These are phyloP conservation scores for Catharus fuscescens DNA, from an alignment of 2,113 vertebrate genomes.

Conservation along the genomic window DNA sequence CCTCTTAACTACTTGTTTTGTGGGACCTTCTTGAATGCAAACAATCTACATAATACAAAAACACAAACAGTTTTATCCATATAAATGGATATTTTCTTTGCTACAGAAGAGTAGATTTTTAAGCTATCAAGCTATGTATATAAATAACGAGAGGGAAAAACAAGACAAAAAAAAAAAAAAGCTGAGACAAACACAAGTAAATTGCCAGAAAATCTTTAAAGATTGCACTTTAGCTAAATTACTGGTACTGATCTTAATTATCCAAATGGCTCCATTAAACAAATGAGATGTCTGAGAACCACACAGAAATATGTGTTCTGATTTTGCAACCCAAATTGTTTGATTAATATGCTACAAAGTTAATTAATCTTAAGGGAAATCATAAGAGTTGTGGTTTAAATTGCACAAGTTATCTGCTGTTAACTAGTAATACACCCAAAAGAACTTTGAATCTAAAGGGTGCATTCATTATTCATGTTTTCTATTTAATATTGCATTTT, in stretches of 20 bases:
- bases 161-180: neutral
- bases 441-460: neutral
- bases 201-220: constrained; percentile 30
- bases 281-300: constrained; percentile 33
- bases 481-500: neutral
- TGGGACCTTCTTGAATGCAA: neutral
- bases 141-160: constrained; percentile 17
- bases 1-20: neutral
- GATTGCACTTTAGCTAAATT: constrained; percentile 35
- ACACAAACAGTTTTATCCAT: neutral
- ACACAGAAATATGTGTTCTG: neutral
- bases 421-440: neutral
- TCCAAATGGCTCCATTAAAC: constrained; percentile 47
- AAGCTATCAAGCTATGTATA: neutral
- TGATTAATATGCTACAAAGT: constrained; percentile 39
- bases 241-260: constrained; percentile 46
- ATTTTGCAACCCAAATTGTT: neutral
- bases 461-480: neutral
- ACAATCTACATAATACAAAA: no score
- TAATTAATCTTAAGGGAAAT: constrained; percentile 32
- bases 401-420: neutral
- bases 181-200: neutral
- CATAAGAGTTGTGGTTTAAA: neutral
- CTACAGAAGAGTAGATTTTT: neutral
- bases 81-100: neutral